Evolutionary conservation across 2,888 invertebrate genomes (phyloP), one percentile per base, ranked within the genome.

Genomic region (Diadromus collaris): DNA sequence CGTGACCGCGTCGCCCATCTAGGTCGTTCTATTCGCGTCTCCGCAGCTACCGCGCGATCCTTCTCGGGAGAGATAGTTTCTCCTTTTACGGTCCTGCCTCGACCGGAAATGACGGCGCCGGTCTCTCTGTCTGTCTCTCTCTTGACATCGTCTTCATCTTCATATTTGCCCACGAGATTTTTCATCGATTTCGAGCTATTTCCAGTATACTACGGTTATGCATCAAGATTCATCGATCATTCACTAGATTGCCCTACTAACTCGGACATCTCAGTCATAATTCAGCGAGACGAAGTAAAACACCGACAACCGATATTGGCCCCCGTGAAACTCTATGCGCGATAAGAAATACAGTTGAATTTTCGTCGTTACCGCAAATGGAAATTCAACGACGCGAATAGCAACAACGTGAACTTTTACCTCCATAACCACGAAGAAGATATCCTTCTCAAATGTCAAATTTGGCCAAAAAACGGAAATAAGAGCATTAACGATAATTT

Each of bases 101-200:
- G 68, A 32, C 38, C 75, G 71, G 69, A 76, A 79, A 79, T 64
- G 41, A 64, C 56, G 79, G 48, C 72, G 68, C 51, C 68, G 58
- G 46, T 24, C 21, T 46, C 41, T 58, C 51, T 16, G 16, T 56
- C 65, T 41, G 24, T 34, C 46, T 19, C 44, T 69, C 61, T n/a
- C 41, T 24, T 24, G 38, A 41, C 54, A 44, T 68, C 34, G 7
- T 63, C 60, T 13, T 41, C 19, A 63, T 76, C 63, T 65, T 34
- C 24, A 67, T 34, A 6, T 60, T 64, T 44, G 16, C n/a, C 58
- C n/a, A 24, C 27, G 19, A 32, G 54, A 58, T 29, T 67, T 32
- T 41, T 21, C 41, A 19, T 32, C 24, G 48, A 56, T 5, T 24
- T 16, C 2, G 29, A 46, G 48, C 46, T 61, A 68, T 58, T 68